Base-by-base conservation (phyloP, 2,888 invertebrate species). In the Dryomyza anilis region DNA sequence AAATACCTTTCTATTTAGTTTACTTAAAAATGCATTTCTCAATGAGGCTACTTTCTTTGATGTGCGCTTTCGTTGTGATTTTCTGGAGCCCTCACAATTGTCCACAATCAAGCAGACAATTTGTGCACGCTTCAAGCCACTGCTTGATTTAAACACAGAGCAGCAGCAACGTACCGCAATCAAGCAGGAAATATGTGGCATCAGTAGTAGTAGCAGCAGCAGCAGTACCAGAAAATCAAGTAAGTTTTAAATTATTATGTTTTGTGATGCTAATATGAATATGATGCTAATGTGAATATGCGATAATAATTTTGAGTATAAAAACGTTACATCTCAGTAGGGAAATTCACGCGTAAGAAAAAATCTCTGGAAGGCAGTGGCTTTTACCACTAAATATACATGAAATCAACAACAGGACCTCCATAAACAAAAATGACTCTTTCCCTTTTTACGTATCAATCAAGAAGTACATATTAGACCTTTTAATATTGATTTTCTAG, bases 41-140 rank as follows among this genome's bases (percentile, higher is more conserved):
- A 72, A 70, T 10, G 73, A 75, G 53, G 72, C 74, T 0, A 73
- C 77, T 25, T 75, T 74, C 66, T 72, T 78, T 16, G 78, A 78
- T 67, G 73, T 72, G 5, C 70, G 78, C 48, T 78, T 78, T 65
- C 75, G 74, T 60, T 64, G 71, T 52, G 73, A 73, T 25, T 71
- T 73, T 27, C 63, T 70, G 8, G 70, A 70, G 48, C 62, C 39
- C 25, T 14, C 36, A 52, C 39, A 56, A 30, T 12, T 69, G 1
- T 61, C 64, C 5, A 67, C 66, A 33, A 69, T 67, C 21, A 69
- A 67, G 65, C 60, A 66, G 14, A 63, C 64, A 0, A 60, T 70
- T 50, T 65, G 63, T 19, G 63, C 67, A 14, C 70, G 70, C 2
- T 70, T 70, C 30, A 70, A 70, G 16, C 67, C 69, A 52, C 58